Percentiles rank a stretch among this genome's conserved stretches.
These are phyloP conservation scores for Geophilus truncorum DNA, from an alignment of 2,888 invertebrate species.

Conservation along the genomic window DNA sequence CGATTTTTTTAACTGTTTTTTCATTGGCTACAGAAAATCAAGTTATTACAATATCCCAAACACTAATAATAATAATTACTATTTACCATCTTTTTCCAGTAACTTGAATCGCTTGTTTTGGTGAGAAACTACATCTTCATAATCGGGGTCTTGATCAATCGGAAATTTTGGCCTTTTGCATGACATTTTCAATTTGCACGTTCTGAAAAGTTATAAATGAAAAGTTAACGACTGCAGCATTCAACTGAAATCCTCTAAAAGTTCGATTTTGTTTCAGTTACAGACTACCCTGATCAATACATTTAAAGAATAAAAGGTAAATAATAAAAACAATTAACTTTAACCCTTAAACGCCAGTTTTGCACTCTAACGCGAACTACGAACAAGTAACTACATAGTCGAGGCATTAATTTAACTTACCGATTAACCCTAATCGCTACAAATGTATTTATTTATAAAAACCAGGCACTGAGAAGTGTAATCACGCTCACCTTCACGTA, in stretches of 20 bases:
- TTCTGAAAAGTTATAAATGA: neutral
- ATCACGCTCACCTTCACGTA: slow-evolving; percentile 13
- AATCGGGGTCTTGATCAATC: slow-evolving; percentile 23
- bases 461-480: too few species aligned
- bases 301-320: neutral
- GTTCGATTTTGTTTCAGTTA: neutral
- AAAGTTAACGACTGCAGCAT: neutral
- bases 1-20: slow-evolving; percentile 27
- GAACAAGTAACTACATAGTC: neutral
- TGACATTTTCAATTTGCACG: slow-evolving; percentile 10
- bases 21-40: neutral
- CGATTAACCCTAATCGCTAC: neutral
- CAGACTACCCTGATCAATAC: neutral
- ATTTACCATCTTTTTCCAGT: slow-evolving; percentile 27
- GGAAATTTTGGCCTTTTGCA: slow-evolving; percentile 8
- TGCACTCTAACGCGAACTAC: neutral
- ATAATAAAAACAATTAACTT: neutral
- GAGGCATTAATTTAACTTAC: neutral
- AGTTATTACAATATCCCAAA: neutral
- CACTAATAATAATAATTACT: neutral
- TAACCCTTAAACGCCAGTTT: neutral
- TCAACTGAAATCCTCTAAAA: neutral
- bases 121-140: slow-evolving; percentile 18
- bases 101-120: slow-evolving; percentile 25
- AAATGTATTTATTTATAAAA: neutral